A percentile compares a stretch with the other conserved stretches of the same genome.
These are phyloP conservation scores for Neotoma lepida DNA, from an alignment of 2,113 vertebrate genomes.

Conservation along the genomic window DNA sequence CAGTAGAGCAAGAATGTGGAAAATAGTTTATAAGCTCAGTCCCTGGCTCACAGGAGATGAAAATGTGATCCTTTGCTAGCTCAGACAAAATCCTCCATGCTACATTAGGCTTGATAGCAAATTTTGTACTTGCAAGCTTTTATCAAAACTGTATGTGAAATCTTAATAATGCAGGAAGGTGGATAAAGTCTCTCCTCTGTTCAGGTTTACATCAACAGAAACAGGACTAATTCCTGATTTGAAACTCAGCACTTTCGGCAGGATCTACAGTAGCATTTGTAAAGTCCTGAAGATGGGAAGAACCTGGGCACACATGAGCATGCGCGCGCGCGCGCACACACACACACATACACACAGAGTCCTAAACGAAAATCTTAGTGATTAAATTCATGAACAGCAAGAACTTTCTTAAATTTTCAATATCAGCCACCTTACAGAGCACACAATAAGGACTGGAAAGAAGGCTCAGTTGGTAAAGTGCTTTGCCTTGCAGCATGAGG, in stretches of 20 bases:
- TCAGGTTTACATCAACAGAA: slow-evolving; percentile 65
- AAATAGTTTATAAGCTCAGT: slow-evolving; percentile 85
- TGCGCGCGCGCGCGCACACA: no score
- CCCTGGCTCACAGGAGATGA: slow-evolving; percentile 84
- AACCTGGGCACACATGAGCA: background rate
- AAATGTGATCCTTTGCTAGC: slow-evolving; percentile 87
- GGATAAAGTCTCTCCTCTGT: slow-evolving; percentile 63
- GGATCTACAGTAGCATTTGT: background rate
- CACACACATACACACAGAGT: background rate
- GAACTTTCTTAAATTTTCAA: background rate
- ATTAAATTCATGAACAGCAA: background rate
- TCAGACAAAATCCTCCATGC: slow-evolving; percentile 88
- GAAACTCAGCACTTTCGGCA: slow-evolving; percentile 79
- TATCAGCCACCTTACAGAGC: background rate
- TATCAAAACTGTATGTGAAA: slow-evolving; percentile 88
- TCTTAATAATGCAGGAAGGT: slow-evolving; percentile 83
- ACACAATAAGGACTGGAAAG: background rate
- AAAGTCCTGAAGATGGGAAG: background rate
- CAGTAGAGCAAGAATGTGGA: slow-evolving; percentile 81
- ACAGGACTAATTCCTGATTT: slow-evolving; percentile 84
- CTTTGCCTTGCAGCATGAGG: background rate
- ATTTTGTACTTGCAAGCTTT: slow-evolving; percentile 88
- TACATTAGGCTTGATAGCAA: slow-evolving; percentile 87
- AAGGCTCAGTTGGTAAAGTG: background rate
- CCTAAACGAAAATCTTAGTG: background rate